A percentile compares a stretch with the other conserved stretches of the same genome.
Evolutionary conservation across 2,113 vertebrate genomes (phyloP).

Genomic region (Calyptommatus sinebrachiatus): DNA sequence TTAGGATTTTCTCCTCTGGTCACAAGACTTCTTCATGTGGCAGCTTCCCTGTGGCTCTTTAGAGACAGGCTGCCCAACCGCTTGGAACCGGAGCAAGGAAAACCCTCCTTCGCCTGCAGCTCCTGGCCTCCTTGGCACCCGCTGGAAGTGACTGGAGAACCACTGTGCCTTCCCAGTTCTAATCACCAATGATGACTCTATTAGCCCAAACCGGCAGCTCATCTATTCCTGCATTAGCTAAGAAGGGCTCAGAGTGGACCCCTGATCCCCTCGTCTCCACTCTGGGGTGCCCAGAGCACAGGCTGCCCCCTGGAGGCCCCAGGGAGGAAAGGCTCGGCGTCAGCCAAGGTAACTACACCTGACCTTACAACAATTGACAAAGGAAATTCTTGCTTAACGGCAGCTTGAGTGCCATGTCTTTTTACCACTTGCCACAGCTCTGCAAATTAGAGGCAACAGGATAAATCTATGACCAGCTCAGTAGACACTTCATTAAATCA

Average conservation of each 20-base stretch:
- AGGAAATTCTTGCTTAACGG: slow-evolving; percentile 84
- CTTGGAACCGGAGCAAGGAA: slow-evolving; percentile 45
- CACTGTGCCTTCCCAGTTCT: slow-evolving; percentile 81
- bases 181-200: slow-evolving; percentile 99
- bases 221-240: slow-evolving; percentile 84
- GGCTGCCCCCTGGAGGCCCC: slow-evolving; percentile 79
- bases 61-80: slow-evolving; percentile 14
- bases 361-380: slow-evolving; percentile 86
- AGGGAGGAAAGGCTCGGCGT: slow-evolving; percentile 72
- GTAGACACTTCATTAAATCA: slow-evolving; percentile 98
- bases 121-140: slow-evolving; percentile 57
- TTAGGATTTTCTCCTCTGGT: neutral
- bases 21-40: neutral
- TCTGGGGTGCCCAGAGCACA: slow-evolving; percentile 71
- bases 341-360: slow-evolving; percentile 77
- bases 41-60: slow-evolving; percentile 24
- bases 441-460: slow-evolving; percentile 82
- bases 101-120: slow-evolving; percentile 35
- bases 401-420: slow-evolving; percentile 67
- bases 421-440: slow-evolving; percentile 62
- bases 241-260: slow-evolving; percentile 80
- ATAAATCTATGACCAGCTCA: slow-evolving; percentile 86
- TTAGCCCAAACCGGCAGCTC: slow-evolving; percentile 95
- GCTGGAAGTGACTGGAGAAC: slow-evolving; percentile 70
- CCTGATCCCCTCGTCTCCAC: slow-evolving; percentile 83